These are phyloP conservation scores for Drosophila stalkeri DNA, from an alignment of 2,888 invertebrate genomes.

Conservation along the genomic window DNA sequence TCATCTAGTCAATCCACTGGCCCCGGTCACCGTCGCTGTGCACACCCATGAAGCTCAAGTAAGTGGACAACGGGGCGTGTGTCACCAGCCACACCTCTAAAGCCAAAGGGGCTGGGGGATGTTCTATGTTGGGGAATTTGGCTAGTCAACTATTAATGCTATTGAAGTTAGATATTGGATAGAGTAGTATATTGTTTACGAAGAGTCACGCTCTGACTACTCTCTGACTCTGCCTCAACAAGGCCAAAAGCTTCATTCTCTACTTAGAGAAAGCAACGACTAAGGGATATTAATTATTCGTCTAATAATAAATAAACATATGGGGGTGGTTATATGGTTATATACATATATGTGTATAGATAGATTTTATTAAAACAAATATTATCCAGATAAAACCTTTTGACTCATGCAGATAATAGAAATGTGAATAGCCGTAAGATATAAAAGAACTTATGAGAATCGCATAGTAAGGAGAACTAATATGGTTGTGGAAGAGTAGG, in stretches of 20 bases:
- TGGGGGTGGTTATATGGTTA: neutral
- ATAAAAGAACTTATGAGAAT: neutral
- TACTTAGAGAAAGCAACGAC: too few relatives aligned
- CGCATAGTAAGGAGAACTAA: neutral
- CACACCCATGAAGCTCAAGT: constrained; percentile 86
- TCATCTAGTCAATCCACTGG: constrained; percentile 84
- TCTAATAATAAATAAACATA: neutral
- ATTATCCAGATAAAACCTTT: too few relatives aligned
- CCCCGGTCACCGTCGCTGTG: constrained; percentile 85
- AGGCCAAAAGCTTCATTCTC: neutral
- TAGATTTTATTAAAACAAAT: too few relatives aligned
- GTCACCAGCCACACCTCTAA: neutral
- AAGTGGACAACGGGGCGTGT: constrained; percentile 64
- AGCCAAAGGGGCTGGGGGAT: neutral
- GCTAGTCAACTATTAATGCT: neutral
- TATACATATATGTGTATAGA: too few relatives aligned
- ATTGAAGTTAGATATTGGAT: neutral
- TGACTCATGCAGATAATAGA: too few relatives aligned
- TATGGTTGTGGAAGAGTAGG: too few relatives aligned
- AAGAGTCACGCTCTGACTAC: neutral
- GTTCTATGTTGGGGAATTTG: neutral
- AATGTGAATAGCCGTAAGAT: too few relatives aligned
- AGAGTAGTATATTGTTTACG: neutral
- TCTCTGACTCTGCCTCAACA: too few relatives aligned
- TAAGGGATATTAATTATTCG: neutral